phyloP scores from a whole-genome alignment of 2,888 invertebrate species.

The Apamea crenata region DNA sequence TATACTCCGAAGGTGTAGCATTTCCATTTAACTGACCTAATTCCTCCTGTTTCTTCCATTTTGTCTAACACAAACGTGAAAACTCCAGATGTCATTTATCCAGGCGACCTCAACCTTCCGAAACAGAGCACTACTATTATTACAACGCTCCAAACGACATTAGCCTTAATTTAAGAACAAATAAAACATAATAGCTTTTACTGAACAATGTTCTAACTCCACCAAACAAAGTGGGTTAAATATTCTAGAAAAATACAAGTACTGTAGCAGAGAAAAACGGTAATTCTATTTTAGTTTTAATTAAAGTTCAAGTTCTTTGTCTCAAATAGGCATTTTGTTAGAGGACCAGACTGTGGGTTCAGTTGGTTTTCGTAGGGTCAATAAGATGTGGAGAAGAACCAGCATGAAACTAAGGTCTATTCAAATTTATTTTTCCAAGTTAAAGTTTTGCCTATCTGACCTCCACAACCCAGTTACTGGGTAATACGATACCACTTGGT shows the following conservation, averaged over 20 bases:
- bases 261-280: neutral
- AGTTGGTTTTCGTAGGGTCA: neutral
- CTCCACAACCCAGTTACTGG: too few species aligned
- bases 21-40: too few species aligned
- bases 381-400: neutral
- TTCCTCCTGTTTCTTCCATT: too few species aligned
- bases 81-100: constrained; percentile 5
- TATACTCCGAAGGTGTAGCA: too few species aligned
- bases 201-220: constrained; percentile 25
- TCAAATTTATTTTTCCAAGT: too few species aligned
- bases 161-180: constrained; percentile 36
- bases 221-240: constrained; percentile 8
- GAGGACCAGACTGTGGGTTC: too few species aligned
- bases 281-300: constrained; percentile 15
- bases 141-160: constrained; percentile 8
- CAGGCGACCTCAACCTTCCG: neutral
- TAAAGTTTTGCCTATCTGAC: too few species aligned
- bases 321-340: too few species aligned
- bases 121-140: constrained; percentile 20
- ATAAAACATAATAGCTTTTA: constrained; percentile 15
- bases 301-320: neutral
- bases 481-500: too few species aligned
- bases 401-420: neutral
- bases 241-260: constrained; percentile 19
- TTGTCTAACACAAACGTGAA: neutral